phyloP scores from a whole-genome alignment of 2,797 vertebrate genomes.

The Gymnodraco acuticeps region DNA sequence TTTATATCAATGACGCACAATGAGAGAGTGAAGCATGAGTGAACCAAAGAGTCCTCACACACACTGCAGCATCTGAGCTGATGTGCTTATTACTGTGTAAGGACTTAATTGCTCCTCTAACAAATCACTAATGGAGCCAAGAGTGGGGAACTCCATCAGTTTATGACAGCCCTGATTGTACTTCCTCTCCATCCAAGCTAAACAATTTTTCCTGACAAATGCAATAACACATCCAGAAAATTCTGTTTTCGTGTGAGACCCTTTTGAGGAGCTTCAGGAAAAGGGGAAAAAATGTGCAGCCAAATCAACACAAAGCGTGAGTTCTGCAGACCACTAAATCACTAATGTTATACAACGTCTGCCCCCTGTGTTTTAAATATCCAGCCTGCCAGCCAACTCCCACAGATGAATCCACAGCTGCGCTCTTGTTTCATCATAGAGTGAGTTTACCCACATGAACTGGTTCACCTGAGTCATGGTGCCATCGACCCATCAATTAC shows the following conservation, averaged over 20 bases:
- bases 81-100: constrained; percentile 57
- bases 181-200: constrained; percentile 78
- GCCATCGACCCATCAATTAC: constrained; percentile 54
- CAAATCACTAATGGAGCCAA: constrained; percentile 72
- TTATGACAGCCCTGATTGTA: constrained; percentile 82
- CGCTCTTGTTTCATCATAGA: constrained; percentile 50
- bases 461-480: constrained; percentile 44
- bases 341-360: constrained; percentile 84
- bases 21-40: constrained; percentile 31
- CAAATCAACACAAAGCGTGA: constrained; percentile 84
- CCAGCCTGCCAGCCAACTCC: constrained; percentile 76
- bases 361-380: constrained; percentile 82
- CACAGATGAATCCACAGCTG: constrained; percentile 76
- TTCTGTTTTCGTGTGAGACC: constrained; percentile 78
- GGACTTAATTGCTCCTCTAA: constrained; percentile 75
- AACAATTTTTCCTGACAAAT: constrained; percentile 83
- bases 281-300: constrained; percentile 49
- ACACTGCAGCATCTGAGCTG: constrained; percentile 48
- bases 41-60: constrained; percentile 50
- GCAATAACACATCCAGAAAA: constrained; percentile 78
- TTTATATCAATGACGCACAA: constrained; percentile 40
- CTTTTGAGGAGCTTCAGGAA: constrained; percentile 74
- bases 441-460: constrained; percentile 64
- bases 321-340: constrained; percentile 85
- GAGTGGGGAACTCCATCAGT: constrained; percentile 77